phyloP scores from a whole-genome alignment of 2,113 vertebrate species.

The Neogobius melanostomus region DNA sequence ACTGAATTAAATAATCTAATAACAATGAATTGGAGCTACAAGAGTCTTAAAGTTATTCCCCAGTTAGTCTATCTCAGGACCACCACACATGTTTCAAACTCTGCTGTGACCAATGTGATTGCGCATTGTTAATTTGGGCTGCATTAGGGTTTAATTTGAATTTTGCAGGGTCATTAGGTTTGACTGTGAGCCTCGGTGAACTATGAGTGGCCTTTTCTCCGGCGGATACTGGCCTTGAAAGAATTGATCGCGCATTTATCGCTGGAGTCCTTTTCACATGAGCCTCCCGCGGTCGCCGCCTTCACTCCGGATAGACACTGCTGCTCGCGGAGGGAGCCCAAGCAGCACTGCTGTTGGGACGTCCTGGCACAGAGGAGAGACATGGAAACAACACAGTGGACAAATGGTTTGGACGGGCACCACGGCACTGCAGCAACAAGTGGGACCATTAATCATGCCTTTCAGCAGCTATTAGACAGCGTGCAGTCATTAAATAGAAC shows the following conservation, averaged over 20 bases:
- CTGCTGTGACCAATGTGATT: constrained; percentile 21
- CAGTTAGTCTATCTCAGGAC: constrained; percentile 1
- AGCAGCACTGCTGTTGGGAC: constrained; percentile 88
- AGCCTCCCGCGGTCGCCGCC: constrained; percentile 80
- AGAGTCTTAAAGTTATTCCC: constrained; percentile 16
- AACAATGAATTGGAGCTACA: constrained; percentile 29
- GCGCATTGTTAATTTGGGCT: constrained; percentile 20
- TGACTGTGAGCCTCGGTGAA: constrained; percentile 30
- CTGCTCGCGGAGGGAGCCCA: constrained; percentile 80
- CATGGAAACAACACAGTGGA: constrained; percentile 14
- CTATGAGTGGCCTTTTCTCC: constrained; percentile 25
- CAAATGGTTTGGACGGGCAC: constrained; percentile 39
- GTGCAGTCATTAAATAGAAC: not conserved
- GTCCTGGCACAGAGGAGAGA: constrained; percentile 75
- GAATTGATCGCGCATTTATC: constrained; percentile 79
- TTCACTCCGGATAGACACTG: constrained; percentile 84
- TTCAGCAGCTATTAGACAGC: constrained; percentile 8
- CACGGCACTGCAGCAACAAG: constrained; percentile 21
- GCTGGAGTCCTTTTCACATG: constrained; percentile 72
- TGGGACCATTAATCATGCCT: constrained; percentile 15
- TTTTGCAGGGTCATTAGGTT: constrained; percentile 20
- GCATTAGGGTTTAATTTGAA: constrained; percentile 23
- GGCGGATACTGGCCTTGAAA: constrained; percentile 81
- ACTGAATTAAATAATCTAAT: constrained; percentile 58
- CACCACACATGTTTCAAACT: constrained; percentile 23